Percentiles rank a stretch among this genome's conserved stretches.
These are phyloP conservation scores for Mustelus asterias DNA, from an alignment of 2,113 vertebrate genomes.

Conservation along the genomic window DNA sequence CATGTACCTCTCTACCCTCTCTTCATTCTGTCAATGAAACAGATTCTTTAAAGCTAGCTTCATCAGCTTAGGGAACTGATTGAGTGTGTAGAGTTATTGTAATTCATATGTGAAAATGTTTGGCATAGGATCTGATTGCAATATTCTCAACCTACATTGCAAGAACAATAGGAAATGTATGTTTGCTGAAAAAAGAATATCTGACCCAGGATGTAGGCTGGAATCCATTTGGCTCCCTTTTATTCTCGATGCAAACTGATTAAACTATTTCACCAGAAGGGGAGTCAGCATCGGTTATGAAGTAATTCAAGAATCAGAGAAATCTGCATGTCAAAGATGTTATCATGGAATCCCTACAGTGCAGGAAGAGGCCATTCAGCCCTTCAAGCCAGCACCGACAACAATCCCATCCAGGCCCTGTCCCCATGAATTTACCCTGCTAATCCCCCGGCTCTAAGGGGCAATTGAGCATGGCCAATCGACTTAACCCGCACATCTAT, in stretches of 20 bases:
- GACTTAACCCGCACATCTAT: too few species aligned
- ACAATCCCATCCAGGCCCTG: too few species aligned
- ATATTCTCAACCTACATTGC: not conserved
- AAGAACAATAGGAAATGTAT: not conserved
- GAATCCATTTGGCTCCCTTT: not conserved
- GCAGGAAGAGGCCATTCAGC: too few species aligned
- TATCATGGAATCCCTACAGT: not conserved
- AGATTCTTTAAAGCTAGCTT: conserved; percentile 72
- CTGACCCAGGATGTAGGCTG: not conserved
- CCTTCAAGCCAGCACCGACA: too few species aligned
- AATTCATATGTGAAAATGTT: not conserved
- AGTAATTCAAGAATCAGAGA: not conserved
- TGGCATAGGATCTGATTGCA: not conserved
- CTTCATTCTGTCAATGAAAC: conserved; percentile 81
- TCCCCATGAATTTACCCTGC: too few species aligned
- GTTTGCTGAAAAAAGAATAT: not conserved
- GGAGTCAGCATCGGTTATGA: not conserved
- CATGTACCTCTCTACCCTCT: conserved; percentile 69
- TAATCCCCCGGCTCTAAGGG: too few species aligned
- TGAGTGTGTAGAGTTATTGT: conserved; percentile 57
- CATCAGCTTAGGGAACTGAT: conserved; percentile 81
- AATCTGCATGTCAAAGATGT: not conserved
- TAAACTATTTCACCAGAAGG: not conserved
- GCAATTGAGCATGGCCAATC: too few species aligned
- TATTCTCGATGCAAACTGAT: not conserved